Conservation (phyloP, 2,113 vertebrate species). For the Nyctereutes procyonoides region DNA sequence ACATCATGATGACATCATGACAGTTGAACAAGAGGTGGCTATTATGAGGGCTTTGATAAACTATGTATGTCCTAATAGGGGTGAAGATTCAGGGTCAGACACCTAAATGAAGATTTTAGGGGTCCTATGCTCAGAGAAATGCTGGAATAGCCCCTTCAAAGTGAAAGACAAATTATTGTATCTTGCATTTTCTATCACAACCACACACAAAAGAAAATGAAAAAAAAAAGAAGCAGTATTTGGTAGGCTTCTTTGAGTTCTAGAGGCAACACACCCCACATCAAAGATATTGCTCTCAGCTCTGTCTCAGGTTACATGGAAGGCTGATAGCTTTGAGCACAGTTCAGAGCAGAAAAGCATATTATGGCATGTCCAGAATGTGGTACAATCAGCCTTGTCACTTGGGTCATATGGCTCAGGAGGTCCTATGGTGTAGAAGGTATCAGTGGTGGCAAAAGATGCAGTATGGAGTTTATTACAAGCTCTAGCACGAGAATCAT, state of each 20-base stretch:
- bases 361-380: neutral
- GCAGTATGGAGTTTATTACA: neutral
- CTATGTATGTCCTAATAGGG: neutral
- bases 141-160: neutral
- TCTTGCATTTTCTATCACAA: neutral
- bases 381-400: neutral
- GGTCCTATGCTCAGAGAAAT: neutral
- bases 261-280: neutral
- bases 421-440: neutral
- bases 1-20: neutral
- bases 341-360: neutral
- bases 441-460: neutral
- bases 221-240: neutral
- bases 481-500: neutral
- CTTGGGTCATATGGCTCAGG: neutral
- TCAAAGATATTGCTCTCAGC: neutral
- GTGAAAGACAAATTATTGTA: neutral
- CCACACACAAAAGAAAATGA: neutral
- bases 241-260: neutral
- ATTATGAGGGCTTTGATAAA: neutral
- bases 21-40: neutral
- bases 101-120: neutral
- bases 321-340: neutral
- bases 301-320: neutral
- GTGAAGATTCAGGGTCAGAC: neutral